phyloP scores from a whole-genome alignment of 2,888 invertebrate species.

The Aleiodes testaceus region DNA sequence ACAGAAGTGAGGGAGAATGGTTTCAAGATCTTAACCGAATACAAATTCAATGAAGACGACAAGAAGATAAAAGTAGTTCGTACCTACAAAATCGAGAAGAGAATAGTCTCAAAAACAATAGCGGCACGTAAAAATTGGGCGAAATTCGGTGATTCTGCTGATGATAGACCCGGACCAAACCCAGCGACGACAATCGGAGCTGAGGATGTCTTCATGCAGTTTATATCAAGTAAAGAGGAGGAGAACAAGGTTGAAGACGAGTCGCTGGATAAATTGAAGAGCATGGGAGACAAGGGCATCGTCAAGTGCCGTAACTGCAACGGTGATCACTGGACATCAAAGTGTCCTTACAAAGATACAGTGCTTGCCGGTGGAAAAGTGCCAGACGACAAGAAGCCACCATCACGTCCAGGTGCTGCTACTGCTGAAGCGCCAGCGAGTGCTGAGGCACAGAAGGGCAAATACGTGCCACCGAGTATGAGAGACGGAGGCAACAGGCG shows the following conservation, averaged over 20 bases:
- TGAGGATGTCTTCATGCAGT: constrained; percentile 97
- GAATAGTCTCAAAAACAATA: constrained; percentile 91
- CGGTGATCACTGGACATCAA: constrained; percentile 98
- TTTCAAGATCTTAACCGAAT: constrained; percentile 93
- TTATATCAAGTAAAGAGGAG: constrained; percentile 90
- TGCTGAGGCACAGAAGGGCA: constrained; percentile 75
- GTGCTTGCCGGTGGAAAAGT: constrained; percentile 79
- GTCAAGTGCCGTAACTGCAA: constrained; percentile 93
- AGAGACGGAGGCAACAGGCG: constrained; percentile 89
- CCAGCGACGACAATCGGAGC: constrained; percentile 97
- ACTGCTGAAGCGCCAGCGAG: constrained; percentile 60
- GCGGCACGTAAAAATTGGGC: constrained; percentile 95
- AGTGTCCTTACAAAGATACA: constrained; percentile 98
- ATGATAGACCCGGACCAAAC: constrained; percentile 97
- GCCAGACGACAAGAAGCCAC: constrained; percentile 71
- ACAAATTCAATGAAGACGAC: constrained; percentile 91
- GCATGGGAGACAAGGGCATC: constrained; percentile 79
- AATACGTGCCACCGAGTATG: constrained; percentile 92
- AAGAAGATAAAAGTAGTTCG: constrained; percentile 92
- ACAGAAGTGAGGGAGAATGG: constrained; percentile 90
- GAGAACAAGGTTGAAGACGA: constrained; percentile 91
- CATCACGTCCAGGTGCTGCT: constrained; percentile 51
- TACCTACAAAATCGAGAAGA: constrained; percentile 94
- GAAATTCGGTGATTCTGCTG: constrained; percentile 94
- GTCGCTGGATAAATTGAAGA: constrained; percentile 87